Evolutionary conservation across 2,888 invertebrate species (phyloP).

Genomic region (Epistrophe grossulariae): DNA sequence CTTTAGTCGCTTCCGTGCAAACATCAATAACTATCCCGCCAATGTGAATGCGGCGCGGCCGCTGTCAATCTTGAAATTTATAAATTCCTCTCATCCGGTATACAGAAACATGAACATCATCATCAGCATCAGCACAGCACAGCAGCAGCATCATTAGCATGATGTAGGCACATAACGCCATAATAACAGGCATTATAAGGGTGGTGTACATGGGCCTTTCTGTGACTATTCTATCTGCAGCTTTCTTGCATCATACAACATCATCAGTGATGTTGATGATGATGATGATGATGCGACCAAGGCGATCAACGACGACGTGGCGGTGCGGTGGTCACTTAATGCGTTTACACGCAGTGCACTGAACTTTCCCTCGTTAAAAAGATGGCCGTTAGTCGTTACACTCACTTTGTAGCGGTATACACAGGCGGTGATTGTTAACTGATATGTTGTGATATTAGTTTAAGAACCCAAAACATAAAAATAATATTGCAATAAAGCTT

Average conservation of each 20-base stretch:
- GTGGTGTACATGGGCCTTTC: constrained; percentile 66
- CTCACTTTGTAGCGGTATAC: constrained; percentile 13
- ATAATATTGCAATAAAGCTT: constrained; percentile 55
- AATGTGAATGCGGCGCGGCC: constrained; percentile 65
- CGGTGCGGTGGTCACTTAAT: constrained; percentile 64
- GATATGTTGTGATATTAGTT: constrained; percentile 71
- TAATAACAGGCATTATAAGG: constrained; percentile 73
- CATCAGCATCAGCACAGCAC: constrained; percentile 42
- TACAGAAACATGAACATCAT: constrained; percentile 53
- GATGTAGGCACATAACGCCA: constrained; percentile 73
- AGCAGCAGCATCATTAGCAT: constrained; percentile 71
- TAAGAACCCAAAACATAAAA: constrained; percentile 55
- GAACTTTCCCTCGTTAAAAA: constrained; percentile 71
- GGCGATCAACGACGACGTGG: constrained; percentile 46
- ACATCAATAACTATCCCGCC: constrained; percentile 62
- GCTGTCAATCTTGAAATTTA: constrained; percentile 73
- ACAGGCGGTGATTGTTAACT: constrained; percentile 58
- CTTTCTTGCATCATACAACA: constrained; percentile 64
- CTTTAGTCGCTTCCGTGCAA: constrained; percentile 66
- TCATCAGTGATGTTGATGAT: constrained; percentile 50
- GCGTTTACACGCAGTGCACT: constrained; percentile 68
- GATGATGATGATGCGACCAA: constrained; percentile 41
- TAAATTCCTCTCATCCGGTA: constrained; percentile 75
- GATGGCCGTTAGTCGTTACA: constrained; percentile 56
- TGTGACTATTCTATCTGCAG: constrained; percentile 65